Percentiles rank a stretch among this genome's conserved stretches.
These are phyloP conservation scores for Acrocephalus scirpaceus DNA, from an alignment of 2,797 vertebrate genomes.

Conservation along the genomic window DNA sequence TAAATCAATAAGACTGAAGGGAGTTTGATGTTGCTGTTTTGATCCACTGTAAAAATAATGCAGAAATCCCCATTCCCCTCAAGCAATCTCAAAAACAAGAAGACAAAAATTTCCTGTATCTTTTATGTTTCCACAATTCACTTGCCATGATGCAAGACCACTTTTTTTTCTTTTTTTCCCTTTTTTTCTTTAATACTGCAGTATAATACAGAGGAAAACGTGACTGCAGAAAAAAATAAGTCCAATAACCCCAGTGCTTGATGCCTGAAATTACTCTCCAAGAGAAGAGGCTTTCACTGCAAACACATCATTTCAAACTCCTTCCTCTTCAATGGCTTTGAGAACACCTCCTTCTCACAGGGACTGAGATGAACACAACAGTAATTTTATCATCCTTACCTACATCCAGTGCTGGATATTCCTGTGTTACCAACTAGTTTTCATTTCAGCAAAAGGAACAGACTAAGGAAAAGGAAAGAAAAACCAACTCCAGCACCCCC, in stretches of 20 bases:
- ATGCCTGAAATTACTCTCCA: constrained; percentile 25
- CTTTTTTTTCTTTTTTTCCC: neutral
- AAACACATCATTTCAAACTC: constrained; percentile 39
- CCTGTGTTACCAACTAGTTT: neutral
- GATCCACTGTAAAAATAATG: constrained; percentile 2
- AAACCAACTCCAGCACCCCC: fast-evolving
- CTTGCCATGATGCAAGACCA: neutral
- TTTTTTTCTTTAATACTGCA: neutral
- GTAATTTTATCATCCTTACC: neutral
- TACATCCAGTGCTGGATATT: neutral
- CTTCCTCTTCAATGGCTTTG: constrained; percentile 40
- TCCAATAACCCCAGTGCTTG: neutral
- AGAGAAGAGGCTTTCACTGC: neutral
- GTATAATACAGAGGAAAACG: neutral
- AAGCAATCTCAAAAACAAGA: constrained; percentile 1
- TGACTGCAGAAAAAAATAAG: neutral
- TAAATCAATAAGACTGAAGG: neutral
- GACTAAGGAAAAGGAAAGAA: neutral
- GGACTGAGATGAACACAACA: neutral
- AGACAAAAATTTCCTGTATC: neutral
- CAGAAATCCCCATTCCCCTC: neutral
- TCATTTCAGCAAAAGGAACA: neutral
- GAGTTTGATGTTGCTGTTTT: constrained; percentile 1
- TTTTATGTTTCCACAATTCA: neutral
- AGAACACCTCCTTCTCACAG: constrained; percentile 32